Evolutionary conservation across 2,797 vertebrate genomes (phyloP).

Genomic region (Anniella stebbinsi): DNA sequence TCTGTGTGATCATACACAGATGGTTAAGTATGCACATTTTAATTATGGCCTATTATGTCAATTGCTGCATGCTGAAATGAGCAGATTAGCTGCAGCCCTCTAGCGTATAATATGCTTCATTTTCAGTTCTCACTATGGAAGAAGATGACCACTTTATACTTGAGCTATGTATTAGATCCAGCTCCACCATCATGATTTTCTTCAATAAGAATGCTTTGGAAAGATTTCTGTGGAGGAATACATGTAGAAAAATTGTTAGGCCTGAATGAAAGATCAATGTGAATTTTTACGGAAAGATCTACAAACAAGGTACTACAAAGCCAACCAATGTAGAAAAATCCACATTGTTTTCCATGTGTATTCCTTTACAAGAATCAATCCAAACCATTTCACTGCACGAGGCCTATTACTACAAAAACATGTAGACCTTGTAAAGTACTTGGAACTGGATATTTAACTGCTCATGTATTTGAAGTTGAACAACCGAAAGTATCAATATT

Average conservation of each 20-base stretch:
- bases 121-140: not conserved
- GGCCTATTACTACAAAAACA: not conserved
- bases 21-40: constrained; percentile 29
- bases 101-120: not conserved
- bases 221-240: not conserved
- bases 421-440: not conserved
- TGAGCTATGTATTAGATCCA: not conserved
- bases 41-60: constrained; percentile 28
- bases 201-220: not conserved
- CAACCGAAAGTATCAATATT: not conserved
- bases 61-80: not conserved
- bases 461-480: not conserved
- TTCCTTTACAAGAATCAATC: not conserved
- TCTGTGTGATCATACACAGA: constrained; percentile 3
- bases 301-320: not conserved
- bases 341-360: not conserved
- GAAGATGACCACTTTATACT: not conserved
- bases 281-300: not conserved
- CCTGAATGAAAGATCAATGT: not conserved
- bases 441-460: not conserved
- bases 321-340: not conserved
- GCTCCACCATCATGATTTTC: not conserved
- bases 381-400: not conserved
- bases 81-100: constrained; percentile 4
- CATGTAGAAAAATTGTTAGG: not conserved